Percentiles rank a stretch among this genome's conserved stretches.
Evolutionary conservation across 2,113 vertebrate species (phyloP).

Genomic region (Ramphastos sulfuratus): DNA sequence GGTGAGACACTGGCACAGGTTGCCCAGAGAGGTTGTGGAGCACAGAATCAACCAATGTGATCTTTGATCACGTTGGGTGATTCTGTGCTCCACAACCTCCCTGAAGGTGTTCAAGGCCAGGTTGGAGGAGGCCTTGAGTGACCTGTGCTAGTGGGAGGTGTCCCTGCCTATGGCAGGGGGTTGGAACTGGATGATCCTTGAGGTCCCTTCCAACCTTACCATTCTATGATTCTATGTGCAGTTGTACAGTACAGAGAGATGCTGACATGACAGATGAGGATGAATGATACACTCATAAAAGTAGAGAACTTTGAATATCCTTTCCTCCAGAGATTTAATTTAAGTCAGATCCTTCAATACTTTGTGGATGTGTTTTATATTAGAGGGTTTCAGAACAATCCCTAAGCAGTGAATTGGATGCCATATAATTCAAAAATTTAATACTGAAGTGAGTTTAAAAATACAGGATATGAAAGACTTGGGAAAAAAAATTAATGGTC

Average conservation of each 20-base stretch:
- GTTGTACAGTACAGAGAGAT: background rate
- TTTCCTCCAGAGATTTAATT: conserved; percentile 24
- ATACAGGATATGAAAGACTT: conserved; percentile 2
- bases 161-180: too few species aligned
- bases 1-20: too few species aligned
- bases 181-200: too few species aligned
- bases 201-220: too few species aligned
- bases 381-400: conserved; percentile 45
- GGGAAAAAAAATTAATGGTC: conserved; percentile 1
- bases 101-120: too few species aligned
- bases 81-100: too few species aligned
- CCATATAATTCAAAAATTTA: conserved; percentile 43
- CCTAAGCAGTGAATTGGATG: background rate
- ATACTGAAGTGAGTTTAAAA: conserved; percentile 52
- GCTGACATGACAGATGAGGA: conserved; percentile 20
- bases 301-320: conserved; percentile 14
- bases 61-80: too few species aligned
- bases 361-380: conserved; percentile 39
- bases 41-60: too few species aligned
- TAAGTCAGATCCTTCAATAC: conserved; percentile 36
- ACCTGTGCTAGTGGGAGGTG: too few species aligned
- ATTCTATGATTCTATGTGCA: background rate
- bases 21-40: too few species aligned
- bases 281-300: conserved; percentile 2
- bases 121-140: too few species aligned